phyloP scores from a whole-genome alignment of 2,888 invertebrate species.

The Epinotia nisella region DNA sequence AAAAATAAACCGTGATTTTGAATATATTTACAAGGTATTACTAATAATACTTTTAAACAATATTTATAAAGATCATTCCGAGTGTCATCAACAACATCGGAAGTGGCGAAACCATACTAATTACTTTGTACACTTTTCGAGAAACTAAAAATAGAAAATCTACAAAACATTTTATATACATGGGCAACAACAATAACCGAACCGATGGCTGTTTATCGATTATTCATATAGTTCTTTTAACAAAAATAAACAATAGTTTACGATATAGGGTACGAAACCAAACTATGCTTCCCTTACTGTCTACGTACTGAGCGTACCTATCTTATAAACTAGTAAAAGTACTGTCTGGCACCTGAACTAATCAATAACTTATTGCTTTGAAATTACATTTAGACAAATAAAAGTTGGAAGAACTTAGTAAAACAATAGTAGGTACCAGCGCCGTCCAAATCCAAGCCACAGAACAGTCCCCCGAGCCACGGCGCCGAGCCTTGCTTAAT shows the following conservation, averaged over 20 bases:
- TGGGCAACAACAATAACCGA: constrained; percentile 78
- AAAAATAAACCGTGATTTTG: constrained; percentile 68
- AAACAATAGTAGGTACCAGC: constrained; percentile 49
- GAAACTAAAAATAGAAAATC: constrained; percentile 81
- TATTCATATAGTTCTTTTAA: constrained; percentile 59
- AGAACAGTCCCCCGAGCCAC: constrained; percentile 50
- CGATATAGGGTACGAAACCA: constrained; percentile 45
- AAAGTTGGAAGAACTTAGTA: constrained; percentile 68
- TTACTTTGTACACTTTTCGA: constrained; percentile 80
- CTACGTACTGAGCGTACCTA: constrained; percentile 57
- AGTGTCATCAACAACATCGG: constrained; percentile 66
- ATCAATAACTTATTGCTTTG: constrained; percentile 63
- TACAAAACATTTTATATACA: constrained; percentile 82
- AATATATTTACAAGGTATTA: constrained; percentile 78
- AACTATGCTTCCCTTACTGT: constrained; percentile 52
- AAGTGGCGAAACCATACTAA: constrained; percentile 69
- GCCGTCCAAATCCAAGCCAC: constrained; percentile 49
- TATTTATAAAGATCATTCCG: constrained; percentile 77
- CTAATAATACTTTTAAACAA: constrained; percentile 84
- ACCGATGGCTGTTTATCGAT: constrained; percentile 65
- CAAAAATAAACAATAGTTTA: constrained; percentile 59
- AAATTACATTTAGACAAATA: constrained; percentile 57
- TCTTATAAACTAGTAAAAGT: constrained; percentile 62
- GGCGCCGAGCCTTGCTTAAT: constrained; percentile 51
- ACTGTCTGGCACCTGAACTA: constrained; percentile 66